Base-by-base conservation (phyloP, 2,888 invertebrate species). In the Phymatocera aterrima region DNA sequence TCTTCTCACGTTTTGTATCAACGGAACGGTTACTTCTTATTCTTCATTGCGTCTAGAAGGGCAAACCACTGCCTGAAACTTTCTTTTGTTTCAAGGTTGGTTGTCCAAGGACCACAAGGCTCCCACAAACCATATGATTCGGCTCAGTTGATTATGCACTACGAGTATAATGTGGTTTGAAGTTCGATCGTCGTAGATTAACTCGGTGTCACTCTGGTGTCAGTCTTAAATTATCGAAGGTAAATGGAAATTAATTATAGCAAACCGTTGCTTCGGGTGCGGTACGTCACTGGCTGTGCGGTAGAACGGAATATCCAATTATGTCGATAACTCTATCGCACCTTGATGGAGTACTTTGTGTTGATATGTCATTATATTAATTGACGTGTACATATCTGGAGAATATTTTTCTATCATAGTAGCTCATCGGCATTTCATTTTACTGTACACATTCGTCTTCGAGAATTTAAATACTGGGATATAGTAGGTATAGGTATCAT, bases 251-350 rank as follows among this genome's bases (percentile, higher is more conserved):
- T 72, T 48, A 18, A 72, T 72, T 21, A 46, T 28, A 28, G 43
- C 43, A 15, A 5, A 34, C 46, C 15, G 24, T 15, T 6, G 24
- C 34, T 28, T 6, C 43, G 18, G 12, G 8, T 64, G 68, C 72
- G 21, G 34, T n/a, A n/a, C 34, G 18, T 51, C 72, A 51, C 21
- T 46, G n/a, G n/a, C n/a, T 24, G 12, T 72, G 31, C 34, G 48
- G 34, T 72, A 48, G 51, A 72, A 72, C 31, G 51, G 51, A 72
- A 72, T 72, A 72, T 72, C 34, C 34, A 72, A 72, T 72, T 12
- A 72, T 51, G 51, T 18, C 31, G 12, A 18, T 31, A 48, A 70
- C 40, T 43, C 43, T 12, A 24, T 43, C 37, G 34, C n/a, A n/a
- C n/a, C n/a, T 61, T 8, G 61, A 31, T 57, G 24, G 46, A 1